Evolutionary conservation across 2,888 invertebrate genomes (phyloP), one percentile per base, ranked within the genome.

Genomic region (Habroteleia sp.): DNA sequence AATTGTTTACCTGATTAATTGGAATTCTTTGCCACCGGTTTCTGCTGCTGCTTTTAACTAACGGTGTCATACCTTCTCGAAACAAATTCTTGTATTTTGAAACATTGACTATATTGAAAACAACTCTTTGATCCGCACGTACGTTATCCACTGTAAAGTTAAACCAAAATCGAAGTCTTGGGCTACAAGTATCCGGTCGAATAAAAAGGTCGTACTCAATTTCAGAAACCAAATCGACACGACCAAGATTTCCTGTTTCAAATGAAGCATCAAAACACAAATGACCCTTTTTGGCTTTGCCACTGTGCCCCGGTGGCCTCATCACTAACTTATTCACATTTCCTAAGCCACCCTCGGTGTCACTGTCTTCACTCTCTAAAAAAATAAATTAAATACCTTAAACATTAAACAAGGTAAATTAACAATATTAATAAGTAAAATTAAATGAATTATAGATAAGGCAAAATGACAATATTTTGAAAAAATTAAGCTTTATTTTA

Each of bases 71-170:
- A 0, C 96, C 95, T 20, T 93, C 93, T 78, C 95, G 93, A 86
- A 95, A 98, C 41, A 98, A 90, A 81, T 96, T 97, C 77, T 94
- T 93, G 76, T 93, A 94, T 89, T 98, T 98, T 80, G 97, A 97
- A 77, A 99, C 93, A 89, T 99, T 99, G 0, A 99, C 97, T 66
- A 99, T 93, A 88, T 98, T 98, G 89, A 99, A 97, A 82, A 99
- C 94, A 1, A 98, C 97, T 78, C 97, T 92, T 91, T 98, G 98
- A 88, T 98, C 97, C 72, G 94, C 92, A 81, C 94, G 94, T 0
- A 96, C 96, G 87, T 99, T 99, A 88, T 98, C 98, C 27, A 99
- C 98, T 0, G 97, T 97, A 86, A 99, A 99, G 90, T 99, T 97
- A 89, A 98, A 99, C 99, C 98, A 99, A 80, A 98, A 94, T 44